Evolutionary conservation across 2,888 invertebrate genomes (phyloP).

Genomic region (Parascotia fuliginaria): DNA sequence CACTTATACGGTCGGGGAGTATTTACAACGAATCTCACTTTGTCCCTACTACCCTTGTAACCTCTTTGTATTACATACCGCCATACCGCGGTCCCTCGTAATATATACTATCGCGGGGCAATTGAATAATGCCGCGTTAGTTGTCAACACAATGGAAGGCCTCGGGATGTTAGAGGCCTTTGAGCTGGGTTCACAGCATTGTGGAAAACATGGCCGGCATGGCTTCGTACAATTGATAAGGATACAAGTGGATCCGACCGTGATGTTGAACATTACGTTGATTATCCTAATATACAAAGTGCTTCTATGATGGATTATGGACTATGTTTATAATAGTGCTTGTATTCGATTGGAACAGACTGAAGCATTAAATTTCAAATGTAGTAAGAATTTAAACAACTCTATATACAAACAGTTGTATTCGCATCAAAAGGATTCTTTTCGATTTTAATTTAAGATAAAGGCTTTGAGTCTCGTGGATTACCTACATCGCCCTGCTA

Average conservation of each 20-base stretch:
- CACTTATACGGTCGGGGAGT: constrained; percentile 17
- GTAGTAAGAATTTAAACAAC: too few relatives aligned
- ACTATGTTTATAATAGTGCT: neutral
- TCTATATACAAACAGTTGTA: too few relatives aligned
- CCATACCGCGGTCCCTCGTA: constrained; percentile 30
- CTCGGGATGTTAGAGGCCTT: constrained; percentile 9
- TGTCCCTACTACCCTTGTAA: constrained; percentile 36
- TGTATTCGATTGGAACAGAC: neutral
- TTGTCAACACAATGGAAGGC: constrained; percentile 44
- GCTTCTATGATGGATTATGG: neutral
- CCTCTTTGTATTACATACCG: constrained; percentile 44
- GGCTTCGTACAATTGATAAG: constrained; percentile 2
- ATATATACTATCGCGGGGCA: constrained; percentile 40
- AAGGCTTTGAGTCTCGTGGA: too few relatives aligned
- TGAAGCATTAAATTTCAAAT: too few relatives aligned
- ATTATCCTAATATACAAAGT: constrained; percentile 5
- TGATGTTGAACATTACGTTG: neutral
- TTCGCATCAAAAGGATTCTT: too few relatives aligned
- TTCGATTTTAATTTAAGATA: too few relatives aligned
- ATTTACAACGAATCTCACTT: constrained; percentile 23
- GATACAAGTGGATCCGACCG: constrained; percentile 2
- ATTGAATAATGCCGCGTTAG: constrained; percentile 48
- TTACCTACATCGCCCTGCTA: too few relatives aligned
- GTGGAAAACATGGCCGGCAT: constrained; percentile 35
- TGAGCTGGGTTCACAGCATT: constrained; percentile 42